phyloP scores from a whole-genome alignment of 2,888 invertebrate species.

The Chorisops tibialis region DNA sequence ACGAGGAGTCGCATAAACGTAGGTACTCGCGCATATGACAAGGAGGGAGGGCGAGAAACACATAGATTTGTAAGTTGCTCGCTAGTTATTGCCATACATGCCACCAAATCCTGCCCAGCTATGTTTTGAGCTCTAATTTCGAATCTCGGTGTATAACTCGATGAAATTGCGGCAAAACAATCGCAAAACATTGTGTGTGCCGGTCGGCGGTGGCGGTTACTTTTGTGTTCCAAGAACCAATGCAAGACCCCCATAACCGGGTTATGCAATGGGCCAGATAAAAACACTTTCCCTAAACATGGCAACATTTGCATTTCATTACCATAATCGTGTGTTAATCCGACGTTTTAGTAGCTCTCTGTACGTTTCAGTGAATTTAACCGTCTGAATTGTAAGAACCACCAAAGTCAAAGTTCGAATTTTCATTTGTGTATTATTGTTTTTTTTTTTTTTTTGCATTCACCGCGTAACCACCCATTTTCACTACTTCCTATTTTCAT shows the following conservation, averaged over 20 bases:
- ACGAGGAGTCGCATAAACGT: background rate
- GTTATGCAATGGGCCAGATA: slow-evolving; percentile 33
- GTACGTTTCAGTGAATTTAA: slow-evolving; percentile 17
- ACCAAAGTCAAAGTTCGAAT: slow-evolving; percentile 31
- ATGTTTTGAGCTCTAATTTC: slow-evolving; percentile 27
- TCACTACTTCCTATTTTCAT: background rate
- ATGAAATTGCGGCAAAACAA: slow-evolving; percentile 10
- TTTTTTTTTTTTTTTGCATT: slow-evolving; percentile 8
- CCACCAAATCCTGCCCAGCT: background rate
- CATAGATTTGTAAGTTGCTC: slow-evolving; percentile 8
- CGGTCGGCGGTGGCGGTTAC: slow-evolving; percentile 6
- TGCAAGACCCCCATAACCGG: slow-evolving; percentile 29
- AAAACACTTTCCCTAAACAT: slow-evolving; percentile 34
- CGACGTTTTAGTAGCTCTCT: slow-evolving; percentile 27
- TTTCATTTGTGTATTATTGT: slow-evolving; percentile 19
- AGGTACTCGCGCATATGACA: background rate
- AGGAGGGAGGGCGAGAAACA: background rate
- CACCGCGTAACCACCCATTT: slow-evolving; percentile 11
- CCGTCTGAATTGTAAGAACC: slow-evolving; percentile 29
- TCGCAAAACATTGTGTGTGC: slow-evolving; percentile 15
- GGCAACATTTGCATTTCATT: slow-evolving; percentile 33
- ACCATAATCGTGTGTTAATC: slow-evolving; percentile 33
- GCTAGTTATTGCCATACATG: background rate
- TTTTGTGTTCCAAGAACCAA: slow-evolving; percentile 26
- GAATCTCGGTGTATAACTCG: slow-evolving; percentile 27